These are phyloP conservation scores for Chunga burmeisteri DNA, from an alignment of 2,113 vertebrate genomes.

Conservation along the genomic window DNA sequence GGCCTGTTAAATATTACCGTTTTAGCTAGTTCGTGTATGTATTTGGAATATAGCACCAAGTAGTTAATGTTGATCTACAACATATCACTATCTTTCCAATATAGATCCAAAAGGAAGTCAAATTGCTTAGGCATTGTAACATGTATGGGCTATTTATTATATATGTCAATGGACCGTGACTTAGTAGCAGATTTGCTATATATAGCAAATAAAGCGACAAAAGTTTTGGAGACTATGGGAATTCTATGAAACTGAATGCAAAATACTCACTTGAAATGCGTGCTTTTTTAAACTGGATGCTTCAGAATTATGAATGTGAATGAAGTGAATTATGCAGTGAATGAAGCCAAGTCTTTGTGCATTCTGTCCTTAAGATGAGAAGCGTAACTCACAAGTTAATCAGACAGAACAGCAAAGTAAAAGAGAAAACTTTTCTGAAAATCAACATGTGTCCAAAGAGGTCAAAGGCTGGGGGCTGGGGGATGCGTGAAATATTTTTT, in stretches of 20 bases:
- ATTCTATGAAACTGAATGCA: not conserved
- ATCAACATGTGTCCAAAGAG: not conserved
- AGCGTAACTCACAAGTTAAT: not conserved
- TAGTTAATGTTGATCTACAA: not conserved
- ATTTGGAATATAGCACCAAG: not conserved
- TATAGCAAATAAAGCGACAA: not conserved
- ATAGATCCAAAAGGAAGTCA: not conserved
- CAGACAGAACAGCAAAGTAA: not conserved
- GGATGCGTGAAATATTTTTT: not conserved
- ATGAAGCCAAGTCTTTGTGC: not conserved
- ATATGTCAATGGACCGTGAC: not conserved
- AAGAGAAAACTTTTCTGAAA: not conserved
- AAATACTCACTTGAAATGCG: not conserved
- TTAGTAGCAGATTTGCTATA: not conserved
- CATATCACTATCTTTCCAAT: not conserved
- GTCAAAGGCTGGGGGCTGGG: accelerated
- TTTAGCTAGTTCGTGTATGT: not conserved
- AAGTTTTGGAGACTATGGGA: not conserved
- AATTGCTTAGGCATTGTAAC: not conserved
- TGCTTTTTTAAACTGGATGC: not conserved
- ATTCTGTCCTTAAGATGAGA: not conserved
- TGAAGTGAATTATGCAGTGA: not conserved
- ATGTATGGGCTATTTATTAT: not conserved
- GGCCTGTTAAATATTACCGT: not conserved
- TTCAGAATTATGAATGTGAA: not conserved